Base-by-base conservation (phyloP, 2,888 invertebrate species). In the Ashinkailepas kermadecensis region DNA sequence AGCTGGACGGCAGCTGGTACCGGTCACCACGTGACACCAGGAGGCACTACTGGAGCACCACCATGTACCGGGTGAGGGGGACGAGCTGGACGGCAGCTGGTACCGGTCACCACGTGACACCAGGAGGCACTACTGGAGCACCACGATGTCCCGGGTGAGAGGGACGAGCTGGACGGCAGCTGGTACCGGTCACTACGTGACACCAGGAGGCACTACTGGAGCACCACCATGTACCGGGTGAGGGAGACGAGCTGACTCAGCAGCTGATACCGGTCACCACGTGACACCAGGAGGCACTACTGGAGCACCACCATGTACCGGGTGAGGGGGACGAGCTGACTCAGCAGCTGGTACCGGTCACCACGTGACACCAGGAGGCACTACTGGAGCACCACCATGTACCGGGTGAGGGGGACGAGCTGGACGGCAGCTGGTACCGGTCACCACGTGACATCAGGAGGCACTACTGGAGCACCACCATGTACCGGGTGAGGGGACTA, bases 391-490 rank as follows among this genome's bases (percentile, higher is more conserved):
- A 67, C 67, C 25, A 13, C 25, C 23, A 67, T 67, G 67, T 67
- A 2, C 25, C 8, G n/a, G 67, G 67, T 67, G 3, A 67, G 25
- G 11, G 18, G 62, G 18, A 62, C 21, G 90, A 92, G 54, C 21
- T 21, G 78, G 56, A 78, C 78, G 78, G 78, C 3, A 67, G 12
- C 67, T 25, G 67, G 25, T 25, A 13, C 25, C 25, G 12, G 67
- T 67, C 67, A 67, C 25, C 25, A 11, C 12, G n/a, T 8, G 12
- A 11, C 13, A 67, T 4, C 12, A 25, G 4, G 7, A 11, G 25
- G 13, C 67, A 67, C n/a, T 67, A 67, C 25, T 3, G n/a, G n/a
- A 3, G 67, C 2, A 67, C 67, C 25, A 13, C 25, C 23, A 67
- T 67, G 67, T 67, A 2, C 25, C 8, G n/a, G 67, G 67, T 67